phyloP scores from a whole-genome alignment of 2,797 vertebrate species.

The Bufotes viridis region DNA sequence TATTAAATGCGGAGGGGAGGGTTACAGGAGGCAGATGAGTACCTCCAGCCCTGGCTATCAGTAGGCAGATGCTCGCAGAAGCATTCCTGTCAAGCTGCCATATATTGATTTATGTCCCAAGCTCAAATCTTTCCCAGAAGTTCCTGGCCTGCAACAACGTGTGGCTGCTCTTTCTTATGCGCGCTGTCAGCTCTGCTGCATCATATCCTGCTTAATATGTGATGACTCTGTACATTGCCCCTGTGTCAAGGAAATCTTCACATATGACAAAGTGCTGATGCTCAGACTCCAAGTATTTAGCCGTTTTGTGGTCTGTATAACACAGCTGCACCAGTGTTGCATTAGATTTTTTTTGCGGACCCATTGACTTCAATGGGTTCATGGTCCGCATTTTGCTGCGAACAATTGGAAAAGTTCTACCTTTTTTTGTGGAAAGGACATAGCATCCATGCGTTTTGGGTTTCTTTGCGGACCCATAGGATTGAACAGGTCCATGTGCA shows the following conservation, averaged over 20 bases:
- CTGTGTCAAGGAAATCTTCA: neutral
- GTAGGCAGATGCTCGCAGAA: neutral
- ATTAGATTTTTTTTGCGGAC: too few relatives aligned
- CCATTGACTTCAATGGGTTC: too few relatives aligned
- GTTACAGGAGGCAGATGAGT: neutral
- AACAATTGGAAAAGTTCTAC: too few relatives aligned
- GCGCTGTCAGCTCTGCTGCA: neutral
- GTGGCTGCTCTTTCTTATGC: neutral
- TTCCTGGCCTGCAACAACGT: neutral
- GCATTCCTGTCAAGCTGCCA: slow-evolving; percentile 26
- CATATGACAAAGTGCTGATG: neutral
- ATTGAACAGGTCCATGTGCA: too few relatives aligned
- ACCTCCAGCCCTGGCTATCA: neutral
- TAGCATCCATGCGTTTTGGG: too few relatives aligned
- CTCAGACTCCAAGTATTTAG: neutral
- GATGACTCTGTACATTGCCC: slow-evolving; percentile 19
- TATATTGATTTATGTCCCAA: slow-evolving; percentile 36
- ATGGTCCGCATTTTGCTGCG: too few relatives aligned
- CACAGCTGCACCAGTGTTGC: too few relatives aligned
- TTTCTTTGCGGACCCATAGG: too few relatives aligned
- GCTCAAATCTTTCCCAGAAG: neutral
- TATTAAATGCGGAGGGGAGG: neutral
- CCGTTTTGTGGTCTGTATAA: neutral
- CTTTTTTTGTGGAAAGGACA: too few relatives aligned
- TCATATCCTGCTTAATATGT: neutral